Base-by-base conservation (phyloP, 2,797 vertebrate genomes). In the Cetoscarus ocellatus region DNA sequence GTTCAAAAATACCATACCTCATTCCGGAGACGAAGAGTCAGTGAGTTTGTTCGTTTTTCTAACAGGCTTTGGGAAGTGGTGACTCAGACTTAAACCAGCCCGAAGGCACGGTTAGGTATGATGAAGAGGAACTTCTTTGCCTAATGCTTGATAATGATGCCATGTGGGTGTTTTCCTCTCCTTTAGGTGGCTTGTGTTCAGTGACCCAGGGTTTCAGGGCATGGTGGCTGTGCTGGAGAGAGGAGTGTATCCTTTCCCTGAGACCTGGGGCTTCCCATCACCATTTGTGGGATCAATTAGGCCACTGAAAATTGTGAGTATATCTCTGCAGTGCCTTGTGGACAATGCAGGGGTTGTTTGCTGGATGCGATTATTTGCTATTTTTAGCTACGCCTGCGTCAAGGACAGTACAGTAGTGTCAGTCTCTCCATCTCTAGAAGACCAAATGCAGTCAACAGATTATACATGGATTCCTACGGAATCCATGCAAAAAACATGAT, bases 161-260 rank as follows among this genome's bases (percentile, higher is more conserved):
- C 13, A n/a, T 14, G 5, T 62, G 36, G 42, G 15, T 73, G 55
- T 71, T 47, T 10, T 19, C 62, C 9, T 36, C 36, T 27, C 52
- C 42, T 62, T 64, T 80, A 99, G 98, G 74, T 99, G 98, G 98
- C 78, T 98, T 62, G 89, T 99, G 78, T 98, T 95, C 85, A 97
- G 97, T 90, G 96, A 98, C 56, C 94, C 97, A 2, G 96, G 95
- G 38, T 98, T 96, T 77, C 92, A 97, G 82, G 97, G 97, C 43
- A 80, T 95, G 48, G 79, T 97, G n/a, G 90, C 95, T 44, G 94
- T 99, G 73, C 82, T 99, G 88, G 96, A 98, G 77, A 81, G 90
- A 7, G 97, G 97, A 42, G 95, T 92, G 80, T 99, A 98, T 85
- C 96, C 97, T 8, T 88, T 94, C 56, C 92, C 97, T 14, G 94